phyloP scores from a whole-genome alignment of 2,888 invertebrate genomes.

The Andrena hattorfiana region DNA sequence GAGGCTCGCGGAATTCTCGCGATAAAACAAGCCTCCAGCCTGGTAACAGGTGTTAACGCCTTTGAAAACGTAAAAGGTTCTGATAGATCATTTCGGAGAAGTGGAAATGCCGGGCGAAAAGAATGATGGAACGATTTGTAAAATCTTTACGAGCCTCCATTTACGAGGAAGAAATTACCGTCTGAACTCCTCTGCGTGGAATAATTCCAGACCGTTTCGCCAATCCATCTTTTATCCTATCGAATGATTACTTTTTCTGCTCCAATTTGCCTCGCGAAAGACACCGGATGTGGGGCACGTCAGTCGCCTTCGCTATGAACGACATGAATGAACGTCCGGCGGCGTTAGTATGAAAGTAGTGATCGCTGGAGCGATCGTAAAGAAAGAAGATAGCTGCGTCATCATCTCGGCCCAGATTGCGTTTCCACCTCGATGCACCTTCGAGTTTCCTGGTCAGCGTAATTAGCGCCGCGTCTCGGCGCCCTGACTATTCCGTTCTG shows the following conservation, averaged over 20 bases:
- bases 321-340: constrained; percentile 42
- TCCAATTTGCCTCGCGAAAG: constrained; percentile 41
- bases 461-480: constrained; percentile 53
- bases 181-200: constrained; percentile 26
- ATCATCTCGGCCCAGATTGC: constrained; percentile 65
- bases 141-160: constrained; percentile 20
- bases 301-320: background rate
- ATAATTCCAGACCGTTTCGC: constrained; percentile 3
- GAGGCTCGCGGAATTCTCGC: constrained; percentile 50
- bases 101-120: constrained; percentile 1
- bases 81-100: constrained; percentile 54
- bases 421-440: constrained; percentile 50
- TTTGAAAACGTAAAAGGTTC: constrained; percentile 44
- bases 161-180: constrained; percentile 20
- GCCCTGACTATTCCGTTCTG: background rate
- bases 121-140: constrained; percentile 34
- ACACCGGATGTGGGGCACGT: background rate
- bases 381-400: constrained; percentile 49
- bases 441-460: constrained; percentile 51
- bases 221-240: constrained; percentile 1
- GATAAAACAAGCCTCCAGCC: constrained; percentile 52
- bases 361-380: constrained; percentile 43
- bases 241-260: constrained; percentile 43
- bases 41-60: constrained; percentile 59
- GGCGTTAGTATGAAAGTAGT: constrained; percentile 34